Evolutionary conservation across 1,140 invertebrate species (phyloP), one percentile per base, ranked within the genome.

Genomic region (Aphaenogaster rudis): DNA sequence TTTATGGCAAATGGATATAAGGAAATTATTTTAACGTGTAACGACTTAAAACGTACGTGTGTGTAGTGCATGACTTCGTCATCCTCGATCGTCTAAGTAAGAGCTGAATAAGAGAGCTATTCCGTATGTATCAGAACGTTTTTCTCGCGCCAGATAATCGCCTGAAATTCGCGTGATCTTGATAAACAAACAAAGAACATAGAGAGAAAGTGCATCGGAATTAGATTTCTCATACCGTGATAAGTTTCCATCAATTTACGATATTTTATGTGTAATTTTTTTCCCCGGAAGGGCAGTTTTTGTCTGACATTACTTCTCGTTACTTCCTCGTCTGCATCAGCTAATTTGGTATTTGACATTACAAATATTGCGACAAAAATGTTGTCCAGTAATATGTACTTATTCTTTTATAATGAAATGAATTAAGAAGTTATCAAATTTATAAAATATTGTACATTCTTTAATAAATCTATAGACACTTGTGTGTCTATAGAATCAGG

Each of bases 1-100:
- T 63, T 61, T 59, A 50, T 48, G 69, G 69, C 17, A 42, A 61
- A 76, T 50, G 67, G 69, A 76, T 82, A 82, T 74, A 74, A 82
- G 69, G 69, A 74, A 50, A 50, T 74, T 76, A n/a, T n/a, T 63
- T 61, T 48, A 11, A 61, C 69, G 69, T 9, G 67, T n/a, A 11
- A 72, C 33, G 69, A 76, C 42, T 84, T 11, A 52, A 2, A 36
- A 28, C 7, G n/a, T 48, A 67, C 63, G 78, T 15, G 61, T 39
- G 33, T 36, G 3, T 42, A 17, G 52, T 39, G 67, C 80, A 45
- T 42, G 67, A 72, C n/a, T 67, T 36, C 15, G 28, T 82, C 52
- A 17, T 74, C 28, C 67, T 52, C 67, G 67, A 69, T 13, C 63
- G n/a, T 57, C 17, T 77, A 54, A 76, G n/a, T 42, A 42, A 76